A percentile compares a stretch with the other conserved stretches of the same genome.
Conservation (phyloP, 1,140 invertebrate species). For the Artemia franciscana region DNA sequence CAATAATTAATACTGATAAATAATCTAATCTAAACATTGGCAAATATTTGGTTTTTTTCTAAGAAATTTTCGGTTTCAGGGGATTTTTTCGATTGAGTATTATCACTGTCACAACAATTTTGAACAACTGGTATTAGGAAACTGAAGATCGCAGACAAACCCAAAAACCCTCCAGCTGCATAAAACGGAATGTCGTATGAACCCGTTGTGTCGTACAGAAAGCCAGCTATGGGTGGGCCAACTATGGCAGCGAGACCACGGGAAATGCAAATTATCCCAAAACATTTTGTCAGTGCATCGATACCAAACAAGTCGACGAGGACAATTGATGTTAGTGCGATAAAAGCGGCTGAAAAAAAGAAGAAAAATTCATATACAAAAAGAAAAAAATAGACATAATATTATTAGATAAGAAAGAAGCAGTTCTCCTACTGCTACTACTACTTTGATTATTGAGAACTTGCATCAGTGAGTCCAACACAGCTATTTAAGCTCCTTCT, state of each 20-base stretch:
- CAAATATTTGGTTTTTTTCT: background rate
- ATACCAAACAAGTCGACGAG: conserved; percentile 82
- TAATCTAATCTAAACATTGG: background rate
- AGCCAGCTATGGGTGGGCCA: conserved; percentile 38
- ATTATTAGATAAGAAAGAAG: too few relatives aligned
- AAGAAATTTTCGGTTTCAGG: background rate
- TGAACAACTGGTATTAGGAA: conserved; percentile 56
- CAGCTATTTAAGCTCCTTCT: too few relatives aligned
- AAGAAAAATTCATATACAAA: too few relatives aligned
- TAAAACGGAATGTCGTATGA: conserved; percentile 73
- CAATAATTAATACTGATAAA: too few relatives aligned
- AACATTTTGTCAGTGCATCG: conserved; percentile 86
- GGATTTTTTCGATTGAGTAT: conserved; percentile 14
- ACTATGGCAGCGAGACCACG: conserved; percentile 74
- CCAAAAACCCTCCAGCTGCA: conserved; percentile 69
- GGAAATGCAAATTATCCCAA: conserved; percentile 81
- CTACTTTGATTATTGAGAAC: too few relatives aligned
- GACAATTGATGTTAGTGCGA: conserved; percentile 91
- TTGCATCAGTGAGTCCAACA: too few relatives aligned
- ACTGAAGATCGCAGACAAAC: conserved; percentile 54
- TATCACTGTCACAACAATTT: conserved; percentile 25
- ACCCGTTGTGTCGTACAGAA: conserved; percentile 60
- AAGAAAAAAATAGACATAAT: too few relatives aligned
- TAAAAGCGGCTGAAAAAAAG: conserved; percentile 62
- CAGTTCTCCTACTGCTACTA: too few relatives aligned